Conservation (phyloP, 2,113 vertebrate genomes). For the Echinops telfairi region DNA sequence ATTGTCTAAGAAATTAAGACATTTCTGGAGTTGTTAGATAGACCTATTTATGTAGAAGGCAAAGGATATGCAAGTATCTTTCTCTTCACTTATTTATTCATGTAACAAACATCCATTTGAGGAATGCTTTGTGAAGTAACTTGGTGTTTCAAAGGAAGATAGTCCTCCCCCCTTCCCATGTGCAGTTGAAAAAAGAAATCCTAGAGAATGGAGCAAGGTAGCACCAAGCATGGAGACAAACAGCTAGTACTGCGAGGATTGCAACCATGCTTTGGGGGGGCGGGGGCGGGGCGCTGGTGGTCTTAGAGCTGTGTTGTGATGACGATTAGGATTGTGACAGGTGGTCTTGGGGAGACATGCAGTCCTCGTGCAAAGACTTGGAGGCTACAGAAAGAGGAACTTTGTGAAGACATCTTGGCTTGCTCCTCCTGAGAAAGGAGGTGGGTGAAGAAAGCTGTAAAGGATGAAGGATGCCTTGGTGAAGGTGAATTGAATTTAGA, state of each 20-base stretch:
- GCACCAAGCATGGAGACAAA: neutral
- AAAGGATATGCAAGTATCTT: conserved; percentile 13
- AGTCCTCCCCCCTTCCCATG: neutral
- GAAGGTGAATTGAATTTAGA: neutral
- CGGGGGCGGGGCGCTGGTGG: neutral
- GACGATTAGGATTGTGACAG: neutral
- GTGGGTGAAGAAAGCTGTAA: neutral
- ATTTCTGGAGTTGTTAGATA: conserved; percentile 14
- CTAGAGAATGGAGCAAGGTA: conserved; percentile 10
- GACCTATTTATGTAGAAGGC: conserved; percentile 44
- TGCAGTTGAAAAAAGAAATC: conserved; percentile 29
- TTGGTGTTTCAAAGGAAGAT: conserved; percentile 49
- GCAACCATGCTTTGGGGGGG: neutral
- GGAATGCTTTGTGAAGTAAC: conserved; percentile 14
- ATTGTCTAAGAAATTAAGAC: conserved; percentile 40
- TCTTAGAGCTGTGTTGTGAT: neutral
- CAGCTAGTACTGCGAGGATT: neutral
- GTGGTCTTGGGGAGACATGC: neutral
- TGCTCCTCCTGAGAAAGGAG: conserved; percentile 21
- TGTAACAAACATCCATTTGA: conserved; percentile 61
- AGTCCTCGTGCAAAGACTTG: neutral
- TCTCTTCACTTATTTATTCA: conserved; percentile 53
- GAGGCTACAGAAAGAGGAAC: neutral
- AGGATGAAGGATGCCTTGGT: neutral
- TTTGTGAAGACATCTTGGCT: neutral